Base-by-base conservation (phyloP, 2,797 vertebrate species). In the Falco biarmicus region DNA sequence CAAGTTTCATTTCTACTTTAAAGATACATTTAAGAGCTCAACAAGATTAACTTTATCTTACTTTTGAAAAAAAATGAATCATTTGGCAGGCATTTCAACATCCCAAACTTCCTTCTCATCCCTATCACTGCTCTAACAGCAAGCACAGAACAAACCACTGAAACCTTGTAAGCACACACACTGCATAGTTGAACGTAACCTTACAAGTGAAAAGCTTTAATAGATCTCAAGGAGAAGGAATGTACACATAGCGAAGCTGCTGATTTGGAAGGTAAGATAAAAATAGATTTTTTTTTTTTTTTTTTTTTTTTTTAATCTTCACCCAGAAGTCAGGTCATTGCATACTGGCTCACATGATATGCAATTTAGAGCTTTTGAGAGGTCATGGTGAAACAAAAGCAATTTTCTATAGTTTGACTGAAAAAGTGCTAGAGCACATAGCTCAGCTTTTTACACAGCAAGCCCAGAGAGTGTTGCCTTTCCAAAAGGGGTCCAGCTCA, bases 171-270 rank as follows among this genome's bases (percentile, higher is more conserved):
- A 64, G 48, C 3, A 22, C 43, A 50, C 5, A 61, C 6, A 10
- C 0, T 16, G 21, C 6, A 7, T 1, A n/a, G 32, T 1, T 34
- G 34, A 73, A 61, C 1, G 4, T 10, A 54, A 54, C 12, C 54
- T 57, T 37, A 3, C 18, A 39, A 26, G 26, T 18, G 13, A 71
- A 87, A 74, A 37, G 45, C 29, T 59, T 21, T 11, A 78, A 54
- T 0, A 32, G 45, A n/a, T 22, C 37, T 68, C 24, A 18, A 14
- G 50, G 19, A 92, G 11, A 47, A 10, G n/a, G 25, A 77, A 31
- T 11, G 8, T 4, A 26, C 2, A 69, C 26, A 13, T 5, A 59
- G 12, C 57, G 66, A 80, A 51, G 10, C 41, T 80, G 39, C 12
- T 51, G 29, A 29, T 60, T 26, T 29, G 26, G 6, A 85, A 81